Conservation (phyloP, 2,113 vertebrate species). For the Tenrec ecaudatus region DNA sequence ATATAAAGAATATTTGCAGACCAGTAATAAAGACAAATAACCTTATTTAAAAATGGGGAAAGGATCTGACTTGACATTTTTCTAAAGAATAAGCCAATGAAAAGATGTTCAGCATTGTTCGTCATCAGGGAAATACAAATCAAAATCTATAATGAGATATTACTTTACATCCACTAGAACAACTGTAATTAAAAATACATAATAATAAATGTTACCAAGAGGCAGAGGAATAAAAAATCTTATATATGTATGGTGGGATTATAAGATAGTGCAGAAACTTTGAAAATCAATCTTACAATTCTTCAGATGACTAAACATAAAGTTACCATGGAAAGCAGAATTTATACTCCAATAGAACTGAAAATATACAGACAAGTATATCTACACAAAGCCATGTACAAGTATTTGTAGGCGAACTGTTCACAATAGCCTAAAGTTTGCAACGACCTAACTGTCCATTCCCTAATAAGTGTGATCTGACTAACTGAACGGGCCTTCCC, state of each 20-base stretch:
- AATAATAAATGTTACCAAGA: background rate
- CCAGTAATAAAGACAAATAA: background rate
- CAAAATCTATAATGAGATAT: background rate
- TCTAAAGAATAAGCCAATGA: background rate
- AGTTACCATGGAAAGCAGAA: background rate
- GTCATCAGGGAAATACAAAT: background rate
- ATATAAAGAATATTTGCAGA: background rate
- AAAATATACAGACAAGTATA: background rate
- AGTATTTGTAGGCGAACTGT: background rate
- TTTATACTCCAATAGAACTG: background rate
- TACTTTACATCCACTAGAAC: background rate
- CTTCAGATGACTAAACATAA: conserved; percentile 3
- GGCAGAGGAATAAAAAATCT: background rate
- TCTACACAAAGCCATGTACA: background rate
- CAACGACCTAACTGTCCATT: background rate
- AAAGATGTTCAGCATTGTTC: background rate
- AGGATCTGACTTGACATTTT: background rate
- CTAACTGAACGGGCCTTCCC: background rate
- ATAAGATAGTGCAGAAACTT: background rate
- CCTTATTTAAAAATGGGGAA: background rate
- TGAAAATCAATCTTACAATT: background rate
- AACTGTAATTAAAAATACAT: background rate
- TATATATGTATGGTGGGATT: background rate
- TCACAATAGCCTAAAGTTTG: background rate
- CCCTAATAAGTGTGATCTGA: background rate